These are phyloP conservation scores for Drosophila paranaensis DNA, from an alignment of 2,888 invertebrate species.

Conservation along the genomic window DNA sequence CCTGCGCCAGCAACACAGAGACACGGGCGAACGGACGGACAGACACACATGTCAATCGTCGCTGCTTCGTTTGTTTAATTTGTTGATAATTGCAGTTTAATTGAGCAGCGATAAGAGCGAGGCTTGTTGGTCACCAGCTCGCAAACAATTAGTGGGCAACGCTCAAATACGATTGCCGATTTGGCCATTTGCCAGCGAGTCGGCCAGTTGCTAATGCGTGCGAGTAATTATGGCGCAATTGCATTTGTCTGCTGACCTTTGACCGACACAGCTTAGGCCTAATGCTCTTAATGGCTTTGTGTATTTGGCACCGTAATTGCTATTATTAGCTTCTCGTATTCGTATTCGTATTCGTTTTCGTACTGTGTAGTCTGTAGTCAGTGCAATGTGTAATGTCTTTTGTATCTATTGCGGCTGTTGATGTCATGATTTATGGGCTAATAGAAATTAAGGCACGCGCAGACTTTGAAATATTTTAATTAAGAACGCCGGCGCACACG, in stretches of 20 bases:
- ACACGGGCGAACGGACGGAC: constrained; percentile 11
- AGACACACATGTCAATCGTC: constrained; percentile 59
- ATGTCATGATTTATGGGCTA: constrained; percentile 74
- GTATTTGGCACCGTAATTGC: constrained; percentile 59
- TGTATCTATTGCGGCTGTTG: constrained; percentile 46
- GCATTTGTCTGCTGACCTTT: constrained; percentile 53
- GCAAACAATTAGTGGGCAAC: constrained; percentile 41
- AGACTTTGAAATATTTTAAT: constrained; percentile 69
- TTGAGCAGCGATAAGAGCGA: constrained; percentile 42
- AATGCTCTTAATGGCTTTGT: constrained; percentile 60
- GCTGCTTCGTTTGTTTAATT: constrained; percentile 50
- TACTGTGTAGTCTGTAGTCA: no score
- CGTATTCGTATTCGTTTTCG: no score
- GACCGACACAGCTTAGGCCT: constrained; percentile 22
- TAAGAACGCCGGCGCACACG: constrained; percentile 58
- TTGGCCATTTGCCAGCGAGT: constrained; percentile 30
- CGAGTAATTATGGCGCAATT: constrained; percentile 44
- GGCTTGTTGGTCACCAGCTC: constrained; percentile 11
- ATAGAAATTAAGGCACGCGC: constrained; percentile 46
- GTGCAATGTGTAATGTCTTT: background rate
- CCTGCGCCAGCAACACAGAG: constrained; percentile 31
- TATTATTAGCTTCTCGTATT: constrained; percentile 43
- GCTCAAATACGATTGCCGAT: constrained; percentile 19
- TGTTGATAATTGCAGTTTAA: constrained; percentile 71
- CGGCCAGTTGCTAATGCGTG: constrained; percentile 24